phyloP scores from a whole-genome alignment of 2,797 vertebrate genomes.

The Hippoglossus hippoglossus region DNA sequence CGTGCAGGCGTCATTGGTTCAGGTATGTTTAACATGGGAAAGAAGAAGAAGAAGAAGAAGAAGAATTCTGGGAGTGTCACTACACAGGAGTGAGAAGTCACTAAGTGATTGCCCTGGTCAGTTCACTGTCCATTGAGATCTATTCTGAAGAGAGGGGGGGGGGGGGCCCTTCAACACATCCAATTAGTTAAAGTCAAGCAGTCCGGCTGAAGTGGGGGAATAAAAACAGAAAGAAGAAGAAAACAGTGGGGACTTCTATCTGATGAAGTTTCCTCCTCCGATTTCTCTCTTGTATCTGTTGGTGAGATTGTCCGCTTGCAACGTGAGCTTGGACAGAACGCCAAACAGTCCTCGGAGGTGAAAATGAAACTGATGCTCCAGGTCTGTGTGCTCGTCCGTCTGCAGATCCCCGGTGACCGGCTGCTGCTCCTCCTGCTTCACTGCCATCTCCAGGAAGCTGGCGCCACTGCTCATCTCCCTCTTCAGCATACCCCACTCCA shows the following conservation, averaged over 20 bases:
- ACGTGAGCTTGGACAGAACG: slow-evolving; percentile 86
- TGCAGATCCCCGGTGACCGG: slow-evolving; percentile 50
- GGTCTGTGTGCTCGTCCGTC: slow-evolving; percentile 69
- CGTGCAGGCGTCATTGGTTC: slow-evolving; percentile 62
- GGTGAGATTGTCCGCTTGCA: slow-evolving; percentile 85
- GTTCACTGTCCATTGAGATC: slow-evolving; percentile 55
- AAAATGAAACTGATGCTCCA: slow-evolving; percentile 86
- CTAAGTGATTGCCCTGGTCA: slow-evolving; percentile 60
- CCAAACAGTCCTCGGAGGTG: slow-evolving; percentile 86
- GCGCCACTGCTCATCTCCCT: slow-evolving; percentile 79
- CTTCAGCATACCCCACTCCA: slow-evolving; percentile 87
- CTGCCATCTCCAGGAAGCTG: slow-evolving; percentile 85
- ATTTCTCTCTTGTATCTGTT: slow-evolving; percentile 87
- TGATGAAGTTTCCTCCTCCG: slow-evolving; percentile 82
- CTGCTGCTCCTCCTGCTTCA: slow-evolving; percentile 81
- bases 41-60: no score
- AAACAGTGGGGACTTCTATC: slow-evolving; percentile 61
- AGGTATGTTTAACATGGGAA: slow-evolving; percentile 7
- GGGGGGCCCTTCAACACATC: slow-evolving; percentile 42
- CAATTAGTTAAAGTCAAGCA: slow-evolving; percentile 61
- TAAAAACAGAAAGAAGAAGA: no score
- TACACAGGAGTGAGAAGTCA: slow-evolving; percentile 48
- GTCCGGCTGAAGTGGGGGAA: slow-evolving; percentile 10
- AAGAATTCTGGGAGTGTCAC: slow-evolving; percentile 44
- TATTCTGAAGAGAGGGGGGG: slow-evolving; percentile 8